phyloP scores from a whole-genome alignment of 2,797 vertebrate genomes.

The Melanotaenia parkinsoni region DNA sequence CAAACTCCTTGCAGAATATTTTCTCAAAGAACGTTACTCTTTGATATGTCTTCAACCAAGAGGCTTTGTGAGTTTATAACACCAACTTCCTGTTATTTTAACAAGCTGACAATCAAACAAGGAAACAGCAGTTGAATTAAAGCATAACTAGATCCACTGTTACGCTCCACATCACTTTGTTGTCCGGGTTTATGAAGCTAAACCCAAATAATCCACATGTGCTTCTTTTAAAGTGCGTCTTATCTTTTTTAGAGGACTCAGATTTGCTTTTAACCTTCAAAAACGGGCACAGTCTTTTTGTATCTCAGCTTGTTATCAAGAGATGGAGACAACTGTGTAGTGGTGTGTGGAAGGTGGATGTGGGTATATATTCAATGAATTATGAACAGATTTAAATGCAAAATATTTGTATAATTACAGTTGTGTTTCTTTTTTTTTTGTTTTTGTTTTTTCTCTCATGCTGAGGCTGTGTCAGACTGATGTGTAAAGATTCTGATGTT shows the following conservation, averaged over 20 bases:
- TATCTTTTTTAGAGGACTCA: background rate
- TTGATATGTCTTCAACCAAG: conserved; percentile 64
- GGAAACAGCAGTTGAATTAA: conserved; percentile 42
- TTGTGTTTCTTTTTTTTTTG: too few relatives aligned
- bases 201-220: conserved; percentile 46
- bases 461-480: conserved; percentile 48
- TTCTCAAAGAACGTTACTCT: conserved; percentile 60
- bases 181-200: background rate
- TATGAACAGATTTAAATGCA: conserved; percentile 5
- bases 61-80: conserved; percentile 67
- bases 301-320: too few relatives aligned
- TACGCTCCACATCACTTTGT: conserved; percentile 30
- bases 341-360: too few relatives aligned
- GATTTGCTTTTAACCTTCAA: conserved; percentile 63
- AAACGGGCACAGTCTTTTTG: conserved; percentile 31
- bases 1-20: conserved; percentile 63
- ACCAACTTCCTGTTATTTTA: conserved; percentile 72
- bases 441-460: conserved; percentile 30
- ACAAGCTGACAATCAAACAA: conserved; percentile 74
- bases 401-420: conserved; percentile 29
- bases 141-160: conserved; percentile 51
- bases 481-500: conserved; percentile 64
- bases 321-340: too few relatives aligned
- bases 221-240: conserved; percentile 25
- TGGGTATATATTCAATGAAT: conserved; percentile 1